Conservation (phyloP, 2,113 vertebrate species). For the Mystacornis crossleyi region DNA sequence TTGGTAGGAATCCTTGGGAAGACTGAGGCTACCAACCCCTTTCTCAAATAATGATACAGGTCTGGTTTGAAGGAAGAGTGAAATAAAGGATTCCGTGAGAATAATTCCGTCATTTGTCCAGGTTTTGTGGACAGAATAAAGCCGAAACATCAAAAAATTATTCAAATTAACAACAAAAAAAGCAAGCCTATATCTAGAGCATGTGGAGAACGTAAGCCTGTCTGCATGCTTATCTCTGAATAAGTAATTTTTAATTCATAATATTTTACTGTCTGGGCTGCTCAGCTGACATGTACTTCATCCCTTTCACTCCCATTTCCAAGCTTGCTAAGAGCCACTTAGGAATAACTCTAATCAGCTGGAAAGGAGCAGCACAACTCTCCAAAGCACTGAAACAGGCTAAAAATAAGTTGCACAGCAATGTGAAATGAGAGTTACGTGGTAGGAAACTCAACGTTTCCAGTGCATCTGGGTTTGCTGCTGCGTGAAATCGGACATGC, state of each 20-base stretch:
- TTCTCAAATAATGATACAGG: neutral
- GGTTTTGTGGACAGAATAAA: neutral
- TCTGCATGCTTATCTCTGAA: neutral
- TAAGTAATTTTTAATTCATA: conserved; percentile 13
- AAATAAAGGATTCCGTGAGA: neutral
- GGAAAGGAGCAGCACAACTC: neutral
- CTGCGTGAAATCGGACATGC: neutral
- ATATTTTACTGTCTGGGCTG: neutral
- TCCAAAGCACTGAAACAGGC: neutral
- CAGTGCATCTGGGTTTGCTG: neutral
- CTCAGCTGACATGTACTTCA: neutral
- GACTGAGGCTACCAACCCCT: neutral
- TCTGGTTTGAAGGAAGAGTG: neutral
- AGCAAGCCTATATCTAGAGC: neutral
- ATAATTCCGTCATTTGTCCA: neutral
- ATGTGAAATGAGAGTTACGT: neutral
- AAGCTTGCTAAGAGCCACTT: conserved; percentile 10
- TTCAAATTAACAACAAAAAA: neutral
- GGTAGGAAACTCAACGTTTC: neutral
- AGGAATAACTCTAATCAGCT: conserved; percentile 25
- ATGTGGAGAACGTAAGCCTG: neutral
- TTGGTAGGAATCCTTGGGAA: neutral
- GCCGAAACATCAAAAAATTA: neutral
- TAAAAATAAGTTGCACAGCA: neutral
- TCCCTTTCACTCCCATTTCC: conserved; percentile 9